Evolutionary conservation across 1,140 invertebrate genomes (phyloP), one percentile per base, ranked within the genome.

Genomic region (Calliopsis andreniformis): DNA sequence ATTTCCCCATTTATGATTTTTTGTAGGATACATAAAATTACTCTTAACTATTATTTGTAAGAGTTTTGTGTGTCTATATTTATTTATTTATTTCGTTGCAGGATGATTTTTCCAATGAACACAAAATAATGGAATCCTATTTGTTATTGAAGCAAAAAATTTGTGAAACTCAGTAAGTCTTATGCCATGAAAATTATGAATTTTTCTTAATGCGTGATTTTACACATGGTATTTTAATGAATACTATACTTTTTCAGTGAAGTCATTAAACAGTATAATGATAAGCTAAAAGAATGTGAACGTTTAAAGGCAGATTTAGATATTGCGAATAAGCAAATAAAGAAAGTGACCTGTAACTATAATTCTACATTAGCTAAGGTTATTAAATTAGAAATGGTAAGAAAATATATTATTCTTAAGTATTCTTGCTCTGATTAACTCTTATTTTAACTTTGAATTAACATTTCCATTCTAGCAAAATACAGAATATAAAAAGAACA

Each of bases 81-180:
- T 56, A 67, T 35, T 59, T 39, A 67, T 35, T 59, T 39, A 30
- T 64, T 49, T 76, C 28, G 47, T 70, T 72, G 7, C 6, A 87
- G 75, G 82, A 87, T 20, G 30, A 80, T 5, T 51, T 55, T 35
- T 67, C 53, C 16, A 73, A 79, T 42, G 0, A 49, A 3, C 70
- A 76, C 30, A 78, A 80, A 39, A 18, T 70, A 8, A 88, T 82
- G n/a, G 80, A 87, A 4, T 78, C 83, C 2, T 72, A 80, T 63
- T 45, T 80, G 14, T 53, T 87, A 4, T 63, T 89, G 14, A 89
- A 87, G 51, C 70, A 73, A 35, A 89, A 84, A 77, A 82, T 89
- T 55, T 76, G 58, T 6, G 80, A 77, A n/a, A 81, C 86, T n/a
- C 70, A 89, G 88, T 89, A 78, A 89, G 87, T 83, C 35, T 47